phyloP scores from a whole-genome alignment of 92 coral and sea anemone species.

The Virgularia gustaviana region DNA sequence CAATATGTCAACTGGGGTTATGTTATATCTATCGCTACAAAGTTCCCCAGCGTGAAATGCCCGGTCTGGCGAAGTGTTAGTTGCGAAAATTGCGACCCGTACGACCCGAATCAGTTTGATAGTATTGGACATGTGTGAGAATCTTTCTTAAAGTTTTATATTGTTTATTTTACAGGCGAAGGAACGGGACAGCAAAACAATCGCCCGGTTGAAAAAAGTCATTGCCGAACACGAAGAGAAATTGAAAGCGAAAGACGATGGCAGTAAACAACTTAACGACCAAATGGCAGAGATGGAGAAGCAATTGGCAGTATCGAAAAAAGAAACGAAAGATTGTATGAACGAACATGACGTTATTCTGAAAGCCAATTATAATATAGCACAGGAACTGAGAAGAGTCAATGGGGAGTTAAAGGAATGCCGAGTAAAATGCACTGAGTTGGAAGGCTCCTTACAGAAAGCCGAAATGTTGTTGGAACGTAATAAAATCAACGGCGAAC shows the following conservation, averaged over 20 bases:
- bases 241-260: conserved; percentile 61
- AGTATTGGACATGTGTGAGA: no score
- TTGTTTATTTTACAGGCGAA: conserved; percentile 56
- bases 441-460: conserved; percentile 67
- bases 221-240: conserved; percentile 46
- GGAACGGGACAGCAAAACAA: conserved; percentile 67
- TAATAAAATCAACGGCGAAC: conserved; percentile 72
- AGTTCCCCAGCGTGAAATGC: no score
- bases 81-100: no score
- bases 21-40: no score
- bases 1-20: no score
- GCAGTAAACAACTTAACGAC: conserved; percentile 31
- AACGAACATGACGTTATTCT: conserved; percentile 53
- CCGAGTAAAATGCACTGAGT: conserved; percentile 72
- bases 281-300: conserved; percentile 58
- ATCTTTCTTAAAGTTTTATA: neutral
- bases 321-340: conserved; percentile 59
- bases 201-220: conserved; percentile 3
- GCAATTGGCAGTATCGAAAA: conserved; percentile 59
- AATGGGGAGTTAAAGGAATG: conserved; percentile 75
- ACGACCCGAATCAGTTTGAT: no score
- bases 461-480: conserved; percentile 72
- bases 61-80: no score
- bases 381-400: conserved; percentile 61
- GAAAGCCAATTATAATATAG: conserved; percentile 56